Percentiles rank a stretch among this genome's conserved stretches.
Evolutionary conservation across 2,797 vertebrate genomes (phyloP).

Genomic region (Austrolebias charrua): DNA sequence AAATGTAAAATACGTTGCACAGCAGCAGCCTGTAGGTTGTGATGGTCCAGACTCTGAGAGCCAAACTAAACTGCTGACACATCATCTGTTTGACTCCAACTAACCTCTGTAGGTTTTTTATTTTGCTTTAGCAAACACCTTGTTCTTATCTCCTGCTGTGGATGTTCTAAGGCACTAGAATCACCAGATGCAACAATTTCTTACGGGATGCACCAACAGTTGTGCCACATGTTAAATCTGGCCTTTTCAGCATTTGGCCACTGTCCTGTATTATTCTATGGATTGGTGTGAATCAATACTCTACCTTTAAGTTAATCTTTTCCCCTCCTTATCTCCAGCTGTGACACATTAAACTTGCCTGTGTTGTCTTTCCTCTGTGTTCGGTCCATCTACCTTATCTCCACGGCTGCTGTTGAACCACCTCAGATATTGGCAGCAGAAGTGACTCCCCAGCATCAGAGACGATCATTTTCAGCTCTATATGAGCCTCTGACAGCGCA

Average conservation of each 20-base stretch:
- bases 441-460: slow-evolving; percentile 45
- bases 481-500: slow-evolving; percentile 63
- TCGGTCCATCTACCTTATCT: slow-evolving; percentile 65
- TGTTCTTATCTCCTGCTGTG: slow-evolving; percentile 48
- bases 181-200: neutral
- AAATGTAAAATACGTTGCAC: neutral
- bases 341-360: slow-evolving; percentile 41
- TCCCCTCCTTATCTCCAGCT: slow-evolving; percentile 33
- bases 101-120: slow-evolving; percentile 44
- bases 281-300: slow-evolving; percentile 19
- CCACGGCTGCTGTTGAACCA: slow-evolving; percentile 39
- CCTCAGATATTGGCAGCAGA: slow-evolving; percentile 53
- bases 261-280: slow-evolving; percentile 8
- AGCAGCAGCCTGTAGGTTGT: slow-evolving; percentile 18
- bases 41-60: slow-evolving; percentile 32
- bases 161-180: slow-evolving; percentile 13
- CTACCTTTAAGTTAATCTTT: slow-evolving; percentile 22
- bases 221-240: slow-evolving; percentile 6
- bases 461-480: slow-evolving; percentile 62
- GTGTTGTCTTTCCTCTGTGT: slow-evolving; percentile 29
- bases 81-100: slow-evolving; percentile 64
- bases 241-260: neutral
- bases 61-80: slow-evolving; percentile 50
- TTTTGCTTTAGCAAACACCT: slow-evolving; percentile 46
- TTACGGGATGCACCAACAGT: slow-evolving; percentile 5